Evolutionary conservation across 2,113 vertebrate genomes (phyloP).

Genomic region (human): GRCh38 chr5:94853001-94853500

Average conservation of each 20-base stretch:
- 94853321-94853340: not conserved
- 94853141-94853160: constrained; percentile 82
- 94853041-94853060: constrained; percentile 87
- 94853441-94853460: not conserved
- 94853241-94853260: constrained; percentile 63
- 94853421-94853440: not conserved
- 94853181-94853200: not conserved
- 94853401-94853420: not conserved
- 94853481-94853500: constrained; percentile 3
- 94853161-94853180: constrained; percentile 73
- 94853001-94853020: constrained; percentile 84
- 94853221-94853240: constrained; percentile 74
- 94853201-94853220: constrained; percentile 61
- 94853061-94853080: constrained; percentile 84
- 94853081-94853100: constrained; percentile 83
- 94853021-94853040: constrained; percentile 83
- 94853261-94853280: constrained; percentile 56
- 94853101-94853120: constrained; percentile 74
- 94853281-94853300: constrained; percentile 46
- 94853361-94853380: not conserved
- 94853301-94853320: not conserved
- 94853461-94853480: constrained; percentile 56
- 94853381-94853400: not conserved
- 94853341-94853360: not conserved
- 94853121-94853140: constrained; percentile 83